phyloP scores from a whole-genome alignment of 2,113 vertebrate species.

The Dolichallabes microphthalmus region DNA sequence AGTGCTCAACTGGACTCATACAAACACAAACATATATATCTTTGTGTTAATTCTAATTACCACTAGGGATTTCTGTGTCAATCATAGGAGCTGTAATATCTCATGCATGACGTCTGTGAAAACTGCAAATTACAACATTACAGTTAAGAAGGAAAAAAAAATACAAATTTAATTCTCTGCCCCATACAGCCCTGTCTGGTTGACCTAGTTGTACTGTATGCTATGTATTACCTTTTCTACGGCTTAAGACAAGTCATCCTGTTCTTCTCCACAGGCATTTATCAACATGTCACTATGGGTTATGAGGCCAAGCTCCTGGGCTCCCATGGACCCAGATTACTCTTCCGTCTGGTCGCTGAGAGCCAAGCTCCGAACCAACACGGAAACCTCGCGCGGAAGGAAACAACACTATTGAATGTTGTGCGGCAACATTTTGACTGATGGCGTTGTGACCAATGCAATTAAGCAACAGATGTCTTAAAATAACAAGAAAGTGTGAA shows the following conservation, averaged over 20 bases:
- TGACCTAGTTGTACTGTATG: constrained; percentile 15
- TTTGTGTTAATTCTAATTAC: constrained; percentile 11
- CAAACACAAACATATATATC: background rate
- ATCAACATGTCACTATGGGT: constrained; percentile 72
- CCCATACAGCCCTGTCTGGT: background rate
- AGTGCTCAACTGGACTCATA: background rate
- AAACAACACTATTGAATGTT: constrained; percentile 38
- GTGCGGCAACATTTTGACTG: constrained; percentile 31
- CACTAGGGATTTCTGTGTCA: background rate
- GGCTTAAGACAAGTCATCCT: constrained; percentile 63
- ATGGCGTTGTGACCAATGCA: constrained; percentile 28
- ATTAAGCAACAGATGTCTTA: constrained; percentile 34
- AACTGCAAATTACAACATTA: background rate
- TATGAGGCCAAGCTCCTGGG: constrained; percentile 62
- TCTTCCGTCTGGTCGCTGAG: constrained; percentile 53
- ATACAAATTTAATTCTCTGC: background rate
- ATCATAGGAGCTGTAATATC: background rate
- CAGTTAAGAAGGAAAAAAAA: background rate
- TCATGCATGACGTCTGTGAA: background rate
- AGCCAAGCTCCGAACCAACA: constrained; percentile 35
- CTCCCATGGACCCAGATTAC: constrained; percentile 61
- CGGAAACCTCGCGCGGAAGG: constrained; percentile 34
- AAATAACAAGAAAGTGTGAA: constrained; percentile 18
- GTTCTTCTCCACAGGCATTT: constrained; percentile 66
- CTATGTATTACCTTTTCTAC: constrained; percentile 63